These are phyloP conservation scores for Rhinoptilus africanus DNA, from an alignment of 2,113 vertebrate genomes.

Conservation along the genomic window DNA sequence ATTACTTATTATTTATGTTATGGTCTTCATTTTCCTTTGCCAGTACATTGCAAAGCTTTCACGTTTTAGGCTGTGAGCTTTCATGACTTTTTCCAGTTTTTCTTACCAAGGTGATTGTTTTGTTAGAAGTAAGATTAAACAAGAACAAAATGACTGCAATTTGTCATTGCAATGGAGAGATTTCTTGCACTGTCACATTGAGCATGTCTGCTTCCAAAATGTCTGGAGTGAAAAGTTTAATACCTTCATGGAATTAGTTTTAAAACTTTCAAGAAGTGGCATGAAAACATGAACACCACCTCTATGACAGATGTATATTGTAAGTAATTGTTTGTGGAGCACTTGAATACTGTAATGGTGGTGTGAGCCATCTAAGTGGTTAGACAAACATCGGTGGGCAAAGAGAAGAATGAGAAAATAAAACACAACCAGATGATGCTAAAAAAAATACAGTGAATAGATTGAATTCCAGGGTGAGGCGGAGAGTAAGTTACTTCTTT, in stretches of 20 bases:
- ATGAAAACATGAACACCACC: neutral
- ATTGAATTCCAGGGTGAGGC: neutral
- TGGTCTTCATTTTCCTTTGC: neutral
- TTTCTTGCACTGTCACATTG: neutral
- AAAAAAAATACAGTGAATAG: neutral
- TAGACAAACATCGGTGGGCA: slow-evolving; percentile 10
- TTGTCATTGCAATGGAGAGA: slow-evolving; percentile 5
- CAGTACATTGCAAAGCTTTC: neutral
- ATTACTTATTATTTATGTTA: neutral
- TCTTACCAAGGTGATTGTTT: slow-evolving; percentile 3
- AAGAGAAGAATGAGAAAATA: neutral
- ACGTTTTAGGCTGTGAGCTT: neutral
- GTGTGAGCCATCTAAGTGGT: neutral
- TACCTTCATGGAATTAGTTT: neutral
- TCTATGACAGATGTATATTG: neutral
- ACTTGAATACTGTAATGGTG: neutral
- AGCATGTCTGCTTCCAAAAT: neutral
- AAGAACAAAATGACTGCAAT: neutral
- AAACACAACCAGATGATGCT: neutral
- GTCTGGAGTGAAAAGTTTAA: neutral
- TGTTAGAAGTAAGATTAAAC: slow-evolving; percentile 7
- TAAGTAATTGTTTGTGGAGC: neutral
- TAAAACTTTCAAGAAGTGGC: neutral
- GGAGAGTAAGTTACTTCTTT: neutral
- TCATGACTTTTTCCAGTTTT: neutral